Percentiles rank a stretch among this genome's conserved stretches.
Evolutionary conservation across 2,797 vertebrate genomes (phyloP).

Genomic region (Arnoldichthys spilopterus): DNA sequence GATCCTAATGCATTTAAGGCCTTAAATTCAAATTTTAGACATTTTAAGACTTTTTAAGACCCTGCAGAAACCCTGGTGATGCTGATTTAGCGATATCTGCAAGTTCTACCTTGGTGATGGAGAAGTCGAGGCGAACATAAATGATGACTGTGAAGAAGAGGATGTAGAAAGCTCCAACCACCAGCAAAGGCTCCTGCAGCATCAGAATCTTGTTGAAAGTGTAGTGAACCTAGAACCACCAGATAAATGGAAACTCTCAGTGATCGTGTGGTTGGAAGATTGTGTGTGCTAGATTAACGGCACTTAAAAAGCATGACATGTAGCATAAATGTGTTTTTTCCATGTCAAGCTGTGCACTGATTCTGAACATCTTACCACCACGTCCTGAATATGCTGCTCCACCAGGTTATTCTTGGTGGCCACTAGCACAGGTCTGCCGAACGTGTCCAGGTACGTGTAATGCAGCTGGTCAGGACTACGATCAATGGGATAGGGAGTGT

Average conservation of each 20-base stretch:
- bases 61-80: too few species aligned
- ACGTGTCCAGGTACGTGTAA: conserved; percentile 96
- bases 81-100: too few species aligned
- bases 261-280: too few species aligned
- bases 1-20: too few species aligned
- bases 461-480: conserved; percentile 91
- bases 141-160: conserved; percentile 98
- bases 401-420: conserved; percentile 95
- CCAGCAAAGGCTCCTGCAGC: conserved; percentile 96
- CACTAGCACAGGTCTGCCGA: conserved; percentile 93
- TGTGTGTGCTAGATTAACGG: too few species aligned
- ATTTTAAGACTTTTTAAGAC: too few species aligned
- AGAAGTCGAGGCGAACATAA: conserved; percentile 96
- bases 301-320: neutral
- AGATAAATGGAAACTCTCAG: neutral
- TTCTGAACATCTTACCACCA: conserved; percentile 85
- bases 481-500: conserved; percentile 91
- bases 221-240: conserved; percentile 86
- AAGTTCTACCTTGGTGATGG: conserved; percentile 92
- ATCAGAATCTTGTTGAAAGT: conserved; percentile 97
- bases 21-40: too few species aligned
- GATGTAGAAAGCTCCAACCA: conserved; percentile 96
- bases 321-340: neutral
- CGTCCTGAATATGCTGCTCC: conserved; percentile 97
- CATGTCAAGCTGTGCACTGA: neutral